These are phyloP conservation scores for Euproctis similis DNA, from an alignment of 2,888 invertebrate genomes.

Conservation along the genomic window DNA sequence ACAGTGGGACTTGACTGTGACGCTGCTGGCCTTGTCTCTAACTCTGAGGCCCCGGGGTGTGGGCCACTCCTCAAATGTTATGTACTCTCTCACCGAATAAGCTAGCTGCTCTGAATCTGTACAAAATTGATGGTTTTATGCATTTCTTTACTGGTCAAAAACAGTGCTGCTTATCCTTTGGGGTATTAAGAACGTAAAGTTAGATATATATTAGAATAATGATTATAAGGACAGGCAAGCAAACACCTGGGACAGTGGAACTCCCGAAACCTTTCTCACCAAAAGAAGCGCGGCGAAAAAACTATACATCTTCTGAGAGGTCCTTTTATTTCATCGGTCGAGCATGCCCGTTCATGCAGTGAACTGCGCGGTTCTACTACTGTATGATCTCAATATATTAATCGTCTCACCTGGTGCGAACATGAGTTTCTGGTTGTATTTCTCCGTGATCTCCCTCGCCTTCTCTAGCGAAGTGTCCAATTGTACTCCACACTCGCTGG, in stretches of 20 bases:
- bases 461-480: constrained; percentile 51
- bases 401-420: constrained; percentile 79
- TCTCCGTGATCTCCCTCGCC: constrained; percentile 63
- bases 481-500: constrained; percentile 37
- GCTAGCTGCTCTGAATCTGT: constrained; percentile 85
- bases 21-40: constrained; percentile 83
- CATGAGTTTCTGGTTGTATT: constrained; percentile 83
- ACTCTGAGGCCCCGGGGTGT: constrained; percentile 84
- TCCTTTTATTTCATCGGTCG: no score
- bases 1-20: constrained; percentile 91
- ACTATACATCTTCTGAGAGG: no score
- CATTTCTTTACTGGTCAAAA: no score
- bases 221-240: no score
- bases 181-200: no score
- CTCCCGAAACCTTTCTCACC: no score
- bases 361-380: no score
- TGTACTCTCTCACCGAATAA: constrained; percentile 95
- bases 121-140: neutral
- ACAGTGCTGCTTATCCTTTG: no score
- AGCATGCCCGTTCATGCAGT: no score
- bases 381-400: neutral
- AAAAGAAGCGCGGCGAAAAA: no score
- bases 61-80: constrained; percentile 90
- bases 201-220: no score
- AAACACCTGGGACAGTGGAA: no score